Conservation (phyloP, 1,140 invertebrate species). For the Cataglyphis hispanica region DNA sequence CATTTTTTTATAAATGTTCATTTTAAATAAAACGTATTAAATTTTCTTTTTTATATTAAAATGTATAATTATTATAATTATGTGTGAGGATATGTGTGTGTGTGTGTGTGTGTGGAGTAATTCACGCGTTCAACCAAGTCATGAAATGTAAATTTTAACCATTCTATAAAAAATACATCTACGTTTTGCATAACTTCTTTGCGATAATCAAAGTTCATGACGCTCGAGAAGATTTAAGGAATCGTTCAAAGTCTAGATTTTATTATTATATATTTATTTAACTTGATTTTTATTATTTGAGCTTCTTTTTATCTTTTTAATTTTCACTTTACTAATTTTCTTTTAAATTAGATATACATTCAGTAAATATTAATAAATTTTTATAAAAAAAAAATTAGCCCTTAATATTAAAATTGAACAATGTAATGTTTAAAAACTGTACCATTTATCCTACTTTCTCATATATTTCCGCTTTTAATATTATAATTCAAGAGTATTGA, state of each 20-base stretch:
- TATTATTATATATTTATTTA: background rate
- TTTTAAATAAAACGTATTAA: background rate
- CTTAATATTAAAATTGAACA: too few relatives aligned
- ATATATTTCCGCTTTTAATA: background rate
- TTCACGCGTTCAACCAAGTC: too few relatives aligned
- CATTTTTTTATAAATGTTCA: background rate
- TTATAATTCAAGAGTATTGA: background rate
- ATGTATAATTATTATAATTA: too few relatives aligned
- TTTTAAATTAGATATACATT: constrained; percentile 8
- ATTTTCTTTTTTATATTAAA: background rate
- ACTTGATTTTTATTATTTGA: too few relatives aligned
- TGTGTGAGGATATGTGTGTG: too few relatives aligned
- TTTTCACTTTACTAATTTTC: background rate
- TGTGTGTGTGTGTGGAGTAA: background rate
- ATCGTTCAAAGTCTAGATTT: background rate
- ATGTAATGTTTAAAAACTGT: background rate
- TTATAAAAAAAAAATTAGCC: background rate
- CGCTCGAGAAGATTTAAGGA: background rate
- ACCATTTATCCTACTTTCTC: background rate
- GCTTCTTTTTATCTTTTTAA: too few relatives aligned
- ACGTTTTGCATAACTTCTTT: constrained; percentile 1
- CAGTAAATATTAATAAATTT: background rate
- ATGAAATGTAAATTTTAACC: background rate
- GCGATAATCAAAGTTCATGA: constrained; percentile 34
- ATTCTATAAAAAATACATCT: constrained; percentile 29